Base-by-base conservation (phyloP, 1,140 invertebrate genomes). In the Papilio polyxenes region DNA sequence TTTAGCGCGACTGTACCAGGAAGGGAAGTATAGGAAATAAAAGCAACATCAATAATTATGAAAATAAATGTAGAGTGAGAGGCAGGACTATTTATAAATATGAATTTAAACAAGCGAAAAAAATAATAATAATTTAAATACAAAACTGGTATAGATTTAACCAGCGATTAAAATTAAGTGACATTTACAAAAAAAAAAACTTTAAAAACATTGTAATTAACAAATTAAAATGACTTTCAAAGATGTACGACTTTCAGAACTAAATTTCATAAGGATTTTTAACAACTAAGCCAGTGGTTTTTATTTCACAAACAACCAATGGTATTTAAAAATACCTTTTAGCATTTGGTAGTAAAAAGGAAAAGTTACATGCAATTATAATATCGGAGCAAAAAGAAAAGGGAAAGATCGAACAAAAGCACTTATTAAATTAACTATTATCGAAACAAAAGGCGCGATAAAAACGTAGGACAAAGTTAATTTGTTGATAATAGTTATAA, bases 21-120 rank as follows among this genome's bases (percentile, higher is more conserved):
- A 72, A 72, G 65, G 31, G 31, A 15, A 72, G 23, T 37, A 37
- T 40, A 31, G 65, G 65, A 72, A 72, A 72, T 69, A 69, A 69
- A 37, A 69, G 31, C 65, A 69, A 69, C 10, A 69, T 31, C 65
- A 69, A 40, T 37, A 37, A 69, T 15, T 37, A 69, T 31, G 23
- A 37, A 69, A 69, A 69, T 72, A 72, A 72, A 17, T 7, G 5
- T 72, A 15, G 5, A 72, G 65, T 15, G 65, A 37, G 65, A 65
- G 65, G 65, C 65, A 37, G 62, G 11, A 7, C 8, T 65, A 65
- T 65, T 65, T 13, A 31, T 65, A 31, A 31, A 31, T 65, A 11
- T 31, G 62, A 31, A 31, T 65, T 31, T 20, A 17, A 1, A 59
- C 6, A n/a, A 5, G 0, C 49, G 8, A 51, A 51, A 17, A 56